Percentiles rank a stretch among this genome's conserved stretches.
These are phyloP conservation scores for Mycogona germanica DNA, from an alignment of 2,888 invertebrate species.

Conservation along the genomic window DNA sequence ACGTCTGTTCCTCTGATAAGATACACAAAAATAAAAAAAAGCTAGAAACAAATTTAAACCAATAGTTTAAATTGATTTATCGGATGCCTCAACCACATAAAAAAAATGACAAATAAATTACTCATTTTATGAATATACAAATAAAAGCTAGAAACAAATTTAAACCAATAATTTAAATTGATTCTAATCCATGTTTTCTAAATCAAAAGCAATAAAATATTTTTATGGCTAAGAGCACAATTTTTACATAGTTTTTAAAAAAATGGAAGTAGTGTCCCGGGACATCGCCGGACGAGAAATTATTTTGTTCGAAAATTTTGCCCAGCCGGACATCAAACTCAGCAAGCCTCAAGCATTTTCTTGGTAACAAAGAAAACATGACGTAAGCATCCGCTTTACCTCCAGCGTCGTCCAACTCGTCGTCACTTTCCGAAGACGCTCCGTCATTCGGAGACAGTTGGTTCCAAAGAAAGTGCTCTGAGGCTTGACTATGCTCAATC, in stretches of 20 bases:
- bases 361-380: not conserved
- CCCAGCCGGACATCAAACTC: too few species aligned
- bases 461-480: conserved; percentile 5
- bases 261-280: too few species aligned
- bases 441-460: not conserved
- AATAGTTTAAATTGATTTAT: not conserved
- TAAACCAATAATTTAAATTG: not conserved
- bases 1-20: not conserved
- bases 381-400: not conserved
- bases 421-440: conserved; percentile 5
- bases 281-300: too few species aligned
- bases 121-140: too few species aligned
- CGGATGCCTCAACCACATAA: not conserved
- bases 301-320: too few species aligned
- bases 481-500: not conserved
- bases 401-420: not conserved
- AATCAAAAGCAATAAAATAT: too few species aligned
- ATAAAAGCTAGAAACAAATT: not conserved
- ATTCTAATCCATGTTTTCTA: too few species aligned
- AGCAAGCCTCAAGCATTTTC: too few species aligned
- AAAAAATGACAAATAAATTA: too few species aligned
- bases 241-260: too few species aligned
- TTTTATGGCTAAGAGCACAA: too few species aligned
- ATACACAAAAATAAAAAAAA: not conserved
- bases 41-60: not conserved